Conservation (phyloP, 2,797 vertebrate species). For the Heteromormyrus szaboi region DNA sequence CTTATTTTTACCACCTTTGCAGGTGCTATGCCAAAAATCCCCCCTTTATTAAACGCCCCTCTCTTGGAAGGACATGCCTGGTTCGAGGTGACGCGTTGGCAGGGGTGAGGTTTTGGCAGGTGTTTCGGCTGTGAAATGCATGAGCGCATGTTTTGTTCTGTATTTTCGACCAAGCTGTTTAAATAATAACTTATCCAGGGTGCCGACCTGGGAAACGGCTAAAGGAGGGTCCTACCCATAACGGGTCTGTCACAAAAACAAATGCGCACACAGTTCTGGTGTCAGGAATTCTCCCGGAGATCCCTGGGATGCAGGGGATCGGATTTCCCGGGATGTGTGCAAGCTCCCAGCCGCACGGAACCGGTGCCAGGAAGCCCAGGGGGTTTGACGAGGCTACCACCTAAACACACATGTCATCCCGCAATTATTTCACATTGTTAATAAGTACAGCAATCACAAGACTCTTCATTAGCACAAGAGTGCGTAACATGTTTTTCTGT, state of each 20-base stretch:
- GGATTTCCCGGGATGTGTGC: neutral
- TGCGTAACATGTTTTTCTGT: neutral
- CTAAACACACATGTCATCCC: neutral
- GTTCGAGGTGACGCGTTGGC: neutral
- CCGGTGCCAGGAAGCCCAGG: neutral
- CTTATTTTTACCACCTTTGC: neutral
- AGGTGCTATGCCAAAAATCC: neutral
- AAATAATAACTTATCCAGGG: neutral
- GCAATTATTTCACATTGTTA: neutral
- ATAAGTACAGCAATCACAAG: neutral
- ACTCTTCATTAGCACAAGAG: neutral
- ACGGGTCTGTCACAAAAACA: neutral
- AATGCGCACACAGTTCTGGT: neutral
- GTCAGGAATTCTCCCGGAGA: neutral
- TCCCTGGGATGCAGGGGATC: neutral
- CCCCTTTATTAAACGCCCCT: neutral
- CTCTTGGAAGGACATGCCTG: neutral
- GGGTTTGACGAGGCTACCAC: neutral
- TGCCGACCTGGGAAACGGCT: neutral
- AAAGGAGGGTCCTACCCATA: neutral
- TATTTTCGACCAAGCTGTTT: neutral
- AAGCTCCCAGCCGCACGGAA: neutral
- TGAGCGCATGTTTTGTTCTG: neutral
- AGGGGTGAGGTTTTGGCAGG: neutral
- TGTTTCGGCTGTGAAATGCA: neutral